Conservation (phyloP, 64 coral and sea anemone species). For the Stylophora pistillata region DNA sequence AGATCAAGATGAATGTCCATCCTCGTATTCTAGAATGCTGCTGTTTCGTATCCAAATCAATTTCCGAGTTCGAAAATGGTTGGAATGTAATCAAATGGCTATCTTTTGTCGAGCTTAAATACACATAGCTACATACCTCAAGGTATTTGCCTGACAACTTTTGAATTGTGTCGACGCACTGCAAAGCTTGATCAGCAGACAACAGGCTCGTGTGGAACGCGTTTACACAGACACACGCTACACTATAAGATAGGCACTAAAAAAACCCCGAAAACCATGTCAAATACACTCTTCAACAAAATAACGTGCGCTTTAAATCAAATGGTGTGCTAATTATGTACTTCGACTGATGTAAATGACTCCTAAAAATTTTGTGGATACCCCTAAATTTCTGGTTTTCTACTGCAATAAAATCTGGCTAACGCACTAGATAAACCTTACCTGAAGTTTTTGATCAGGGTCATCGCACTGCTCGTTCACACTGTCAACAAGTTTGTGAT, state of each 20-base stretch:
- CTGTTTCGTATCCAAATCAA: too few relatives aligned
- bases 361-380: too few relatives aligned
- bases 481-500: slow-evolving; percentile 58
- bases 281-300: neutral
- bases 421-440: neutral
- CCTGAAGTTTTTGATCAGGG: slow-evolving; percentile 76
- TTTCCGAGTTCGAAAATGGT: too few relatives aligned
- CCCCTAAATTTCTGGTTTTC: too few relatives aligned
- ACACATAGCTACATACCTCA: slow-evolving; percentile 17
- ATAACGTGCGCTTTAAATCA: neutral
- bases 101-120: too few relatives aligned
- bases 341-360: too few relatives aligned
- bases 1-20: too few relatives aligned
- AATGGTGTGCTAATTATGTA: too few relatives aligned
- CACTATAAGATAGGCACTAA: slow-evolving; percentile 64
- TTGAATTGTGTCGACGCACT: slow-evolving; percentile 54
- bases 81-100: too few relatives aligned
- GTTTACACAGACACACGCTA: slow-evolving; percentile 65
- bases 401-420: too few relatives aligned
- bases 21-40: neutral
- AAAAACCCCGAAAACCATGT: neutral
- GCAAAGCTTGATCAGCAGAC: slow-evolving; percentile 47
- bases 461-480: slow-evolving; percentile 48
- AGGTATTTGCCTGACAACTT: slow-evolving; percentile 41
- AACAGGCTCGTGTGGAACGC: slow-evolving; percentile 76